Conservation (phyloP, 2,113 vertebrate species). For the Pedionomus torquatus region DNA sequence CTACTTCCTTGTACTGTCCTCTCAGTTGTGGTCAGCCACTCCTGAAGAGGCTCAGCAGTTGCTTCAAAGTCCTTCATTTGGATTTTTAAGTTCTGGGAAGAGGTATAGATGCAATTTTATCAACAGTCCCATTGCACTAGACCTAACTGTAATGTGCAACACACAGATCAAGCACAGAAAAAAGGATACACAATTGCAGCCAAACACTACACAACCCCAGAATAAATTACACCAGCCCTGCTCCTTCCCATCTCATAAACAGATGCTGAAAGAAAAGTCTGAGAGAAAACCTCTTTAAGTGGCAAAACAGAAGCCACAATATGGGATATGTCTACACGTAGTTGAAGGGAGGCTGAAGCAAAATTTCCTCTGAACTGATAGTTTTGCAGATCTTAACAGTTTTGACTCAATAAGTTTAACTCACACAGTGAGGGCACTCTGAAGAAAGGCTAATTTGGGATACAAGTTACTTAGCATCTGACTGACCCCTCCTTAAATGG, state of each 20-base stretch:
- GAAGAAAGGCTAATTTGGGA: neutral
- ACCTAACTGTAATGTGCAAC: neutral
- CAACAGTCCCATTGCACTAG: neutral
- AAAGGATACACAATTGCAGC: neutral
- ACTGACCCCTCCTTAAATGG: neutral
- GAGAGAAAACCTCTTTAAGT: neutral
- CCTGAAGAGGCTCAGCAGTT: constrained; percentile 88
- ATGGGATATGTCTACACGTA: neutral
- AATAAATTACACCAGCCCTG: neutral
- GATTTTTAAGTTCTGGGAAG: constrained; percentile 84
- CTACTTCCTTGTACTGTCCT: constrained; percentile 86
- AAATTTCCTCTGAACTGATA: neutral
- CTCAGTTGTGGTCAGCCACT: constrained; percentile 89
- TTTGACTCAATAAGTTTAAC: neutral
- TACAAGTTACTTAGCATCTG: neutral
- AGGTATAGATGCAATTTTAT: neutral
- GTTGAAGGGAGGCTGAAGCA: neutral
- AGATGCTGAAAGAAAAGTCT: neutral
- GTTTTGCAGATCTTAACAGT: neutral
- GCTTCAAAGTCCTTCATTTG: constrained; percentile 96
- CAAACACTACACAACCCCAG: neutral
- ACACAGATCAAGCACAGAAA: neutral
- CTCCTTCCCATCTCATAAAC: neutral
- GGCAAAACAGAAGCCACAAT: neutral
- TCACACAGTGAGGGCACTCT: neutral